Conservation (phyloP, 1,140 invertebrate genomes). For the Eurosta solidaginis region DNA sequence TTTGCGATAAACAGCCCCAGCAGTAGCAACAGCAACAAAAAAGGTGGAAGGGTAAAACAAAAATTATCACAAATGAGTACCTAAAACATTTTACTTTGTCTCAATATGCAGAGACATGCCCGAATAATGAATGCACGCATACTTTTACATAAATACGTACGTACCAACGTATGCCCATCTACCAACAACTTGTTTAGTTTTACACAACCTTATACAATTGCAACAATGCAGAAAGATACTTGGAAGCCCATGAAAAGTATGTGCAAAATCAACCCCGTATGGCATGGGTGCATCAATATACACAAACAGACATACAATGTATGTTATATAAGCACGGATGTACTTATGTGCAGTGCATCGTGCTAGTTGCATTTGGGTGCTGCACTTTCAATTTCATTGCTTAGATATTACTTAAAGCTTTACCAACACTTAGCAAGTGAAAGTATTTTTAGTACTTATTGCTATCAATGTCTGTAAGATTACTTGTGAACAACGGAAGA, state of each 20-base stretch:
- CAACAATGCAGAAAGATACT: not conserved
- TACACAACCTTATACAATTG: not conserved
- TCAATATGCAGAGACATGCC: not conserved
- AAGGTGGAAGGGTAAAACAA: not conserved
- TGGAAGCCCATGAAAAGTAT: not conserved
- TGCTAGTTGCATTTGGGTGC: not conserved
- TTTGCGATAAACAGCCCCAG: no score
- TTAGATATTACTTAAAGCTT: not conserved
- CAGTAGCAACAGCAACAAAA: not conserved
- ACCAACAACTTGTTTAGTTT: not conserved
- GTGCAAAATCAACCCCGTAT: not conserved
- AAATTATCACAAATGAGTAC: not conserved
- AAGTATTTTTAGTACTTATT: not conserved
- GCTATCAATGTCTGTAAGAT: no score
- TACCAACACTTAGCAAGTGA: not conserved
- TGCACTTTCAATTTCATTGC: not conserved
- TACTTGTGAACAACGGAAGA: no score
- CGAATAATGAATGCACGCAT: not conserved
- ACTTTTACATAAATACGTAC: not conserved
- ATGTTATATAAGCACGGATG: not conserved
- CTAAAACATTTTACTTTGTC: not conserved
- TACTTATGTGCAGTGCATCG: not conserved
- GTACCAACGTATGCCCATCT: not conserved
- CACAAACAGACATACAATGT: not conserved
- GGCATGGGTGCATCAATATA: not conserved